Conservation (phyloP, 2,888 invertebrate species). For the Clanis bilineata region DNA sequence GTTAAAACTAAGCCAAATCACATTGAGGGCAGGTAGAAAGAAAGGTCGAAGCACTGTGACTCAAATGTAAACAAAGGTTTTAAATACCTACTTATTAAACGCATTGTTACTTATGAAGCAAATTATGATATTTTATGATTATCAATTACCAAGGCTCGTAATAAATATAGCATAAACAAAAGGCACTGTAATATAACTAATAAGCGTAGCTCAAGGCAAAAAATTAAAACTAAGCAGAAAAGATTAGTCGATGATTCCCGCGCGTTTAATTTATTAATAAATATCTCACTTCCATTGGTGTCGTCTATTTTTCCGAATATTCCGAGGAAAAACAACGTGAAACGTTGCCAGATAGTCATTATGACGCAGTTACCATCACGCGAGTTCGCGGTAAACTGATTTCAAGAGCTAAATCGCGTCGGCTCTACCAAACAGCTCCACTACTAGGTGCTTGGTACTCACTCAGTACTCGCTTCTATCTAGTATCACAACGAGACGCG, state of each 20-base stretch:
- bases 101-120: too few species aligned
- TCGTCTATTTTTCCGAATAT: constrained; percentile 32
- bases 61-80: not conserved
- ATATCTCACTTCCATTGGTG: constrained; percentile 38
- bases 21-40: too few species aligned
- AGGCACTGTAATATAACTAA: too few species aligned
- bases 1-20: too few species aligned
- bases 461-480: not conserved
- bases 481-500: too few species aligned
- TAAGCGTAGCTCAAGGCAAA: not conserved
- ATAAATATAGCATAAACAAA: too few species aligned
- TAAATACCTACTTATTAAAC: too few species aligned
- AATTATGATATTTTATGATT: too few species aligned
- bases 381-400: not conserved
- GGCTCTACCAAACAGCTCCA: not conserved
- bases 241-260: too few species aligned
- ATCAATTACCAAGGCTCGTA: too few species aligned
- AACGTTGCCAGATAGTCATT: constrained; percentile 21
- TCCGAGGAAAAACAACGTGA: constrained; percentile 29
- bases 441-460: not conserved
- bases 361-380: not conserved
- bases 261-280: not conserved
- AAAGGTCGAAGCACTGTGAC: not conserved
- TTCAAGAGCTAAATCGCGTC: not conserved
- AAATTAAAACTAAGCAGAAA: too few species aligned